Percentiles rank a stretch among this genome's conserved stretches.
Evolutionary conservation across 2,113 vertebrate genomes (phyloP).

Genomic region (Tichodroma muraria): DNA sequence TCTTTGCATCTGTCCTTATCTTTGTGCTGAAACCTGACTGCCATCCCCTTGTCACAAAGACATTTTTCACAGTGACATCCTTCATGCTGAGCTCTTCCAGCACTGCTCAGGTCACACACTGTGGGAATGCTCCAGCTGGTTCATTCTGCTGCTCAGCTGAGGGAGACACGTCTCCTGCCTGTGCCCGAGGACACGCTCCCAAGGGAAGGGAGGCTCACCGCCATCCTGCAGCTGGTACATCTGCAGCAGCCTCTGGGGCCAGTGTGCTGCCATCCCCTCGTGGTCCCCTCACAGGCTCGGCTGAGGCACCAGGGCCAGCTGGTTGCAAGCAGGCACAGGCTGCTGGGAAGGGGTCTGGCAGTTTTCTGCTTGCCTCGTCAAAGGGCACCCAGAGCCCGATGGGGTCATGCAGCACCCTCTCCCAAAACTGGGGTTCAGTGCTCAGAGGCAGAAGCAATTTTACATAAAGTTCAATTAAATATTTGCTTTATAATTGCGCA

Average conservation of each 20-base stretch:
- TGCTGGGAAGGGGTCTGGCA: not conserved
- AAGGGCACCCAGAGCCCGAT: not conserved
- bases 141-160: not conserved
- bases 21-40: not conserved
- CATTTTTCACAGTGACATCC: not conserved
- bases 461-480: conserved; percentile 67
- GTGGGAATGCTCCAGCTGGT: not conserved
- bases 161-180: not conserved
- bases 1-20: not conserved
- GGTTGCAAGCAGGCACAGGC: not conserved
- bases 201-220: not conserved
- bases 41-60: not conserved
- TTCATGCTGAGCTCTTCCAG: not conserved
- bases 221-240: not conserved
- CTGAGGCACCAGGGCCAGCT: not conserved
- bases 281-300: not conserved
- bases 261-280: not conserved
- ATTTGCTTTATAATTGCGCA: conserved; percentile 66
- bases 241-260: not conserved
- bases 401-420: not conserved
- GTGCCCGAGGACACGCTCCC: not conserved
- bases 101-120: not conserved
- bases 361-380: not conserved
- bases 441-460: conserved; percentile 54
- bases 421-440: not conserved